These are phyloP conservation scores for Deilephila elpenor DNA, from an alignment of 2,888 invertebrate species.

Conservation along the genomic window DNA sequence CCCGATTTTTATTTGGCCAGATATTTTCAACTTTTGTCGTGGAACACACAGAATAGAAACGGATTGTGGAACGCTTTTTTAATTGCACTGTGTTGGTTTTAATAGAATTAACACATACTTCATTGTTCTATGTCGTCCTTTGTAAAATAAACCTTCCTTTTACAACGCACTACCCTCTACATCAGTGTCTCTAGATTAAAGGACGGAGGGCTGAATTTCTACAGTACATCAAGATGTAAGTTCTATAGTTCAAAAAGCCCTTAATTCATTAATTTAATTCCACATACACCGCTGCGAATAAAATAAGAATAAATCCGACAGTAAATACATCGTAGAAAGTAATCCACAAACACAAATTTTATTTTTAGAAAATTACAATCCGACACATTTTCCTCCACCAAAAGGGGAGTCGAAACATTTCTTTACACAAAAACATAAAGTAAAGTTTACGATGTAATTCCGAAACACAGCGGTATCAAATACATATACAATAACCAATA, in stretches of 20 bases:
- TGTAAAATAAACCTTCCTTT: too few species aligned
- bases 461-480: conserved; percentile 59
- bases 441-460: conserved; percentile 58
- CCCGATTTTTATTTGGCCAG: conserved; percentile 53
- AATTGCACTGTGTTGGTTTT: neutral
- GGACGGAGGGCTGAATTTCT: too few species aligned
- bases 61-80: conserved; percentile 24
- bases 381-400: neutral
- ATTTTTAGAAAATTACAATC: neutral
- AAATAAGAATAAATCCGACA: too few species aligned
- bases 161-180: too few species aligned
- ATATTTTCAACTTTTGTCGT: conserved; percentile 46
- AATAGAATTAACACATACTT: neutral
- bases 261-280: too few species aligned
- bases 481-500: conserved; percentile 71
- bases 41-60: conserved; percentile 23
- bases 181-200: too few species aligned
- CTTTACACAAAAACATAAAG: conserved; percentile 42
- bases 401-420: conserved; percentile 7
- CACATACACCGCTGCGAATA: too few species aligned
- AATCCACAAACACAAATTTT: neutral
- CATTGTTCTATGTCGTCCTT: neutral
- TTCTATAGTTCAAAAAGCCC: too few species aligned
- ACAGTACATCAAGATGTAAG: too few species aligned
- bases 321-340: neutral